Base-by-base conservation (phyloP, 2,888 invertebrate genomes). In the Conops quadrifasciatus region DNA sequence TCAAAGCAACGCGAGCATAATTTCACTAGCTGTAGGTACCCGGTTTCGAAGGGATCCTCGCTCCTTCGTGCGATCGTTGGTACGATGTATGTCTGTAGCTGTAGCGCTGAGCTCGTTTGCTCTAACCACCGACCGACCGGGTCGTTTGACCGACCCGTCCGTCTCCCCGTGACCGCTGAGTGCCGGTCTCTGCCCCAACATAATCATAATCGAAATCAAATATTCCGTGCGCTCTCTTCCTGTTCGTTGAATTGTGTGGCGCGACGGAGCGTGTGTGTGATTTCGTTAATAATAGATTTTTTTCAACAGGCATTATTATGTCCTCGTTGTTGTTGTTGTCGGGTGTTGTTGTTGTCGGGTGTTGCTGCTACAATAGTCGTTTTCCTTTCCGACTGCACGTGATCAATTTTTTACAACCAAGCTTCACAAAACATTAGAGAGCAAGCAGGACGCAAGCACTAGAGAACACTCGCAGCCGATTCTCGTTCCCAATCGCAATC, bases 201-300 rank as follows among this genome's bases (percentile, higher is more conserved):
- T 67, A 47, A 72, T 74, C 66, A 71, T 71, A 49, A 71, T 73
- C 67, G 68, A 65, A 65, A 77, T 77, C 73, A 75, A 63, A 75
- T 75, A 77, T 77, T 75, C 77, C 71, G 74, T 73, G 73, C 76
- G 75, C 73, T 72, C 75, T 77, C 76, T 77, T 77, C 77, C 77
- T 77, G 77, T 77, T 75, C 56, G 26, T 70, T 68, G 28, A 21
- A 24, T 36, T 36, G 36, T 36, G 36, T 36, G 36, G 36, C 36
- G 51, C 9, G 51, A 15, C 21, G 11, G 5, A 19, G 58, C 15
- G 21, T 58, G 58, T 21, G 3, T 58, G 58, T 21, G 5, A 51
- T 43, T 24, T 21, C 24, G 16, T 19, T 26, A 63, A 45, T 21
- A 63, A 63, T 43, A 24, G 63, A 63, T 21, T 63, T 47, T 63